Percentiles rank a stretch among this genome's conserved stretches.
Evolutionary conservation across 2,888 invertebrate species (phyloP).

Genomic region (Cecidostiba fungosa): DNA sequence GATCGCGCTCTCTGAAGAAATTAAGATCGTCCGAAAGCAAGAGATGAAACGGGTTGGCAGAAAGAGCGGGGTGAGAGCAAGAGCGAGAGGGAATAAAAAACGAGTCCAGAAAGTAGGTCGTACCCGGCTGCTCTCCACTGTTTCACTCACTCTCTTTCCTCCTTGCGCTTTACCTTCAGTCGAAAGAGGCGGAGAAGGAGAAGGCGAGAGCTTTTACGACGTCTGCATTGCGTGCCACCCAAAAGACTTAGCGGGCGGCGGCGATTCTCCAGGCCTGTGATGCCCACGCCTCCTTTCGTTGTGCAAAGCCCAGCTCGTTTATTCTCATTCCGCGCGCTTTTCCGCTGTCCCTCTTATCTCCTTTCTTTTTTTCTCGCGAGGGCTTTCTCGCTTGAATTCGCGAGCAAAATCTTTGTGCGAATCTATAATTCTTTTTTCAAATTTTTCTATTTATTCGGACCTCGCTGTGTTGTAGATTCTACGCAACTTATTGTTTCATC

Average conservation of each 20-base stretch:
- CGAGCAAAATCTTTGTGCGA: neutral
- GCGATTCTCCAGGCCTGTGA: slow-evolving; percentile 25
- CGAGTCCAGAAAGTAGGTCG: slow-evolving; percentile 43
- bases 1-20: slow-evolving; percentile 28
- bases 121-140: neutral
- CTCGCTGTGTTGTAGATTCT: neutral
- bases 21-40: slow-evolving; percentile 24
- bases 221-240: slow-evolving; percentile 51
- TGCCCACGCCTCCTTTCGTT: slow-evolving; percentile 44
- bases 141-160: neutral
- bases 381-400: neutral
- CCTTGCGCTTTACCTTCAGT: slow-evolving; percentile 5
- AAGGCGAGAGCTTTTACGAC: slow-evolving; percentile 57
- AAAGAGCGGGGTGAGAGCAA: slow-evolving; percentile 18
- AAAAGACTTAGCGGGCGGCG: slow-evolving; percentile 29
- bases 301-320: slow-evolving; percentile 56
- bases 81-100: neutral
- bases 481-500: neutral
- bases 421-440: neutral
- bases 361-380: neutral
- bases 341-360: neutral
- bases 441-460: neutral
- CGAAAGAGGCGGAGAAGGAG: slow-evolving; percentile 14
- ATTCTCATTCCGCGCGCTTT: slow-evolving; percentile 22
- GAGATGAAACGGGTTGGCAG: slow-evolving; percentile 44